Percentiles rank a stretch among this genome's conserved stretches.
phyloP scores from a whole-genome alignment of 2,113 vertebrate genomes.

The Anoplopoma fimbria region DNA sequence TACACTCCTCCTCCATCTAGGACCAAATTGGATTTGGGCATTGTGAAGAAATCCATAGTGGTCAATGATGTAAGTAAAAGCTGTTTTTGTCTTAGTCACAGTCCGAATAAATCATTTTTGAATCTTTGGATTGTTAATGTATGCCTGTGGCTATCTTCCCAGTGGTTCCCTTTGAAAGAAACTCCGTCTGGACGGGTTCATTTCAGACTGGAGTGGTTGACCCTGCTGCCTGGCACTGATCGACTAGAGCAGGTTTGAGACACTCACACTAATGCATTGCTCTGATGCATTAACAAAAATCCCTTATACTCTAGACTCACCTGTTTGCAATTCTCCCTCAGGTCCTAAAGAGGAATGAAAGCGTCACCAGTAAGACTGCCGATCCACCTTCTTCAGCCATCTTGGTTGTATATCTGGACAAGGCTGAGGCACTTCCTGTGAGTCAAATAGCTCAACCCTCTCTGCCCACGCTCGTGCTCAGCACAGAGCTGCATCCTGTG shows the following conservation, averaged over 20 bases:
- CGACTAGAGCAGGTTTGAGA: conserved; percentile 87
- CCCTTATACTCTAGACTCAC: background rate
- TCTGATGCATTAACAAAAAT: background rate
- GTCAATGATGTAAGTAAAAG: conserved; percentile 87
- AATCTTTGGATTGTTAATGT: background rate
- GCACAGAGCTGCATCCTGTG: conserved; percentile 65
- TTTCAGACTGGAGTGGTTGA: conserved; percentile 91
- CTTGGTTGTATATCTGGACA: conserved; percentile 91
- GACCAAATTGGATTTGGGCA: conserved; percentile 91
- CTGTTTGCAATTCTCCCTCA: conserved; percentile 48
- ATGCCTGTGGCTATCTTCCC: conserved; percentile 11
- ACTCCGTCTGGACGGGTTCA: conserved; percentile 86
- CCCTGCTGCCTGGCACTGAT: conserved; percentile 81
- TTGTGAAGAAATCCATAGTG: conserved; percentile 86
- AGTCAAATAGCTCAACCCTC: conserved; percentile 55
- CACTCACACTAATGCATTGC: background rate
- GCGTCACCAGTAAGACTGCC: conserved; percentile 77
- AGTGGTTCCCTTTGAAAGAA: conserved; percentile 92
- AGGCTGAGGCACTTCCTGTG: conserved; percentile 91
- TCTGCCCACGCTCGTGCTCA: conserved; percentile 12
- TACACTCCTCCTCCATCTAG: conserved; percentile 63
- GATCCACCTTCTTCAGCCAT: conserved; percentile 91
- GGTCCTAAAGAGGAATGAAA: conserved; percentile 87
- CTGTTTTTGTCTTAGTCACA: background rate
- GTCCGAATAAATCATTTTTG: background rate